phyloP scores from a whole-genome alignment of 1,140 invertebrate genomes.

The Neodiprion lecontei region DNA sequence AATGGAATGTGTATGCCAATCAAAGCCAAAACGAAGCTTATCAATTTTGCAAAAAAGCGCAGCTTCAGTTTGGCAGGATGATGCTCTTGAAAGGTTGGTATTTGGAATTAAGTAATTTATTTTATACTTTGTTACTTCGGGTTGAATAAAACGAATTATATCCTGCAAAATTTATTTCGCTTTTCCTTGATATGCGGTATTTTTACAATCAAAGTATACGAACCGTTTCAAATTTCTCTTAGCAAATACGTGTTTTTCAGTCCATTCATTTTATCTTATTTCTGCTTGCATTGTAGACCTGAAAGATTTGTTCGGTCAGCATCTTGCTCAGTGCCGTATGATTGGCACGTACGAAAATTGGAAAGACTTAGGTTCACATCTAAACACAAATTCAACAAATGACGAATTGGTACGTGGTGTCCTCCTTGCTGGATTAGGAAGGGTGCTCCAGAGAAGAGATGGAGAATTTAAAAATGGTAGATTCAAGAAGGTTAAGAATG shows the following conservation, averaged over 20 bases:
- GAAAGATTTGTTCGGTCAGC: slow-evolving; percentile 53
- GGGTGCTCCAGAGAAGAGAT: slow-evolving; percentile 56
- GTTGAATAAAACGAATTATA: no score
- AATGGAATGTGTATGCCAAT: slow-evolving; percentile 50
- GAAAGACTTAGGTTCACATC: slow-evolving; percentile 27
- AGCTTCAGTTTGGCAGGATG: slow-evolving; percentile 56
- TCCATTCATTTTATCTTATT: neutral
- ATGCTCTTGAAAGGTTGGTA: slow-evolving; percentile 55
- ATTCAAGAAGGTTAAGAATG: slow-evolving; percentile 46
- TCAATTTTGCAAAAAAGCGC: slow-evolving; percentile 50
- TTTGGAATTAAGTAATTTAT: neutral
- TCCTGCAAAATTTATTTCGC: no score
- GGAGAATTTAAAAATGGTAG: slow-evolving; percentile 59
- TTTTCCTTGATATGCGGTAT: neutral
- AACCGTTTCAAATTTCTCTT: neutral
- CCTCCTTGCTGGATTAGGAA: slow-evolving; percentile 62
- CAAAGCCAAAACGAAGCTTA: slow-evolving; percentile 34
- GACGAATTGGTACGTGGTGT: slow-evolving; percentile 62
- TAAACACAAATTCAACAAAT: slow-evolving; percentile 55
- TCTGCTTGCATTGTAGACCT: slow-evolving; percentile 51
- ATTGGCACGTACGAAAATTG: slow-evolving; percentile 38
- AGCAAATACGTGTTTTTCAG: slow-evolving; percentile 17
- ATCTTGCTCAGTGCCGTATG: slow-evolving; percentile 54
- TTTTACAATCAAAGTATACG: slow-evolving; percentile 8
- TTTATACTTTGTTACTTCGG: no score